Evolutionary conservation across 2,113 vertebrate species (phyloP), one percentile per base, ranked within the genome.

Genomic region (Puntigrus tetrazona): DNA sequence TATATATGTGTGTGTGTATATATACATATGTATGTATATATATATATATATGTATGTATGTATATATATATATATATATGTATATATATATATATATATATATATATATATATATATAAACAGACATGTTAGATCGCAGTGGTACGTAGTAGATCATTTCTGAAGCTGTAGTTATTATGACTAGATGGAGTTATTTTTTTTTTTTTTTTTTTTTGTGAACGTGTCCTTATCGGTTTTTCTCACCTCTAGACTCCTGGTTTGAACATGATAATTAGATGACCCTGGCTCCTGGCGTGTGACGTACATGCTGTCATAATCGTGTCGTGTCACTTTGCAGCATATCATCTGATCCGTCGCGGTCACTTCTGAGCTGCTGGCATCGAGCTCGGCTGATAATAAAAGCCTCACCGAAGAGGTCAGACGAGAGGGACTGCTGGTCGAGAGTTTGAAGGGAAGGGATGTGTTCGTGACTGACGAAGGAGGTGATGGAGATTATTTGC

Each of bases 401-500:
- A 63, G 78, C 67, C 78, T 81, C n/a, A 80, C 34, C 27, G 3
- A 14, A 79, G 59, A 67, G 69, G 65, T 70, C 67, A 7, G 67
- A 70, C 36, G 31, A 31, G 31, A 22, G 69, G 38, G n/a, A 20
- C 31, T n/a, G 6, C 38, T 16, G 7, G 25, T 36, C 76, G 57
- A 57, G 52, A 67, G 27, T 38, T 22, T 50, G 34, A 38, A 47
- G 20, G 8, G 34, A n/a, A 55, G 8, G 41, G 14, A 31, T 47
- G 69, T 81, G 76, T 86, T 34, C 41, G 3, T 65, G 27, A 65
- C 50, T 1, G 82, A 85, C 82, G 86, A 84, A 90, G 86, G 88
- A 90, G 88, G 82, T 65, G 88, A 88, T 72, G 43, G 79, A 87
- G 83, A 88, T 92, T 91, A 92, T 94, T 94, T 95, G 93, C 94